phyloP scores from a whole-genome alignment of 2,113 vertebrate genomes.

The Pangasianodon gigas region DNA sequence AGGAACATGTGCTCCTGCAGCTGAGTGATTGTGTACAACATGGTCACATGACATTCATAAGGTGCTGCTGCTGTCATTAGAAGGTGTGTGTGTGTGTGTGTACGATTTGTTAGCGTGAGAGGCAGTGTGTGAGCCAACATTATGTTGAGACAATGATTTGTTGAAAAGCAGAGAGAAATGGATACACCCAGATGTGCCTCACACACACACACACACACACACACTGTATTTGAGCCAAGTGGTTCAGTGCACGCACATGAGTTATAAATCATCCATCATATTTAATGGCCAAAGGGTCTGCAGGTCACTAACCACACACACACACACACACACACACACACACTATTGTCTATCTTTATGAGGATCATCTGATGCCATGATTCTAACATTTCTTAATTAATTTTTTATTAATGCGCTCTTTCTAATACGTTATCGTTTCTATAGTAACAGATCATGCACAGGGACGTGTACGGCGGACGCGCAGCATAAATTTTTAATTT shows the following conservation, averaged over 20 bases:
- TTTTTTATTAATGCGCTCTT: neutral
- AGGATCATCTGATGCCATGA: neutral
- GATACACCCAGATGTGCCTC: constrained; percentile 69
- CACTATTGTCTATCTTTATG: neutral
- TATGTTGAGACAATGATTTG: constrained; percentile 64
- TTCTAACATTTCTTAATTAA: neutral
- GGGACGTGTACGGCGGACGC: neutral
- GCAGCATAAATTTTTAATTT: too few species aligned
- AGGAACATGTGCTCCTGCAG: neutral
- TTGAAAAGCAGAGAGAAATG: constrained; percentile 67
- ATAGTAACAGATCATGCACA: neutral
- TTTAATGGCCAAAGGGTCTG: constrained; percentile 37
- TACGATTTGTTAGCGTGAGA: constrained; percentile 66
- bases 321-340: constrained; percentile 11
- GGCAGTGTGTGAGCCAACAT: constrained; percentile 67
- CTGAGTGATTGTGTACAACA: neutral
- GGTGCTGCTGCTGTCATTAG: neutral
- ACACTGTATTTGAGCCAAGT: constrained; percentile 13
- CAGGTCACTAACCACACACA: neutral
- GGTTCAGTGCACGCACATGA: constrained; percentile 38
- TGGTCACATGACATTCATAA: neutral
- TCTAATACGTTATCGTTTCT: neutral
- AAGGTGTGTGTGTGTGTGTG: neutral
- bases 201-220: too few species aligned
- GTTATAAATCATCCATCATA: constrained; percentile 54